Base-by-base conservation (phyloP, 2,888 invertebrate species). In the Lycocerus yunnanus region DNA sequence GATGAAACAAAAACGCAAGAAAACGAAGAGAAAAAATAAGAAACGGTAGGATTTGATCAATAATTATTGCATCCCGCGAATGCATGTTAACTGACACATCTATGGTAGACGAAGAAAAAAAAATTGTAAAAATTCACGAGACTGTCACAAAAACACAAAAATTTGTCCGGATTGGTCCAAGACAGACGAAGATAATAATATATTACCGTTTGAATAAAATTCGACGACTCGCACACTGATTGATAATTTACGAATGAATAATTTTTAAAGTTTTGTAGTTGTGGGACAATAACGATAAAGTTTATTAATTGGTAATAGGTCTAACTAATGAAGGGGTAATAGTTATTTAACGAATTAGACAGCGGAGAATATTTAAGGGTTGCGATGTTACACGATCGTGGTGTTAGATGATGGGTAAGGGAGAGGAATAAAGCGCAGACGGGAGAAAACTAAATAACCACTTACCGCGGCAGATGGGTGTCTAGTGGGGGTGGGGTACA, bases 401-500 rank as follows among this genome's bases (percentile, higher is more conserved):
- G 61, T 63, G 61, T 63, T 63, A 63, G 61, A 63, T 63, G 61
- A 63, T 63, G 61, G 43, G 71, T 65, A 65, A 74, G 68, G 71
- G 68, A 74, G 58, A 68, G 71, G 77, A 72, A 73, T 76, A 68
- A 78, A 76, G 75, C 79, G 74, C 72, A 66, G 77, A 76, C 71
- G 61, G 78, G 70, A 67, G 68, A 68, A 79, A 72, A 74, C 80
- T 79, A 81, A 81, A 82, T 80, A 81, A 83, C 80, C 82, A 92
- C 93, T 92, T 88, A 93, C 93, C 89, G 92, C 90, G 86, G 91
- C 91, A 86, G 93, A 91, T 88, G 93, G 92, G 89, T 93, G 93
- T 89, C 93, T 91, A 87, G 92, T 90, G 88, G 92, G 92, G 86
- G 93, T 90, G 86, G 93, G 93, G 89, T 93, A 93, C 93, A 93